phyloP scores from a whole-genome alignment of 2,113 vertebrate species.

The Choloepus hoffmanni region DNA sequence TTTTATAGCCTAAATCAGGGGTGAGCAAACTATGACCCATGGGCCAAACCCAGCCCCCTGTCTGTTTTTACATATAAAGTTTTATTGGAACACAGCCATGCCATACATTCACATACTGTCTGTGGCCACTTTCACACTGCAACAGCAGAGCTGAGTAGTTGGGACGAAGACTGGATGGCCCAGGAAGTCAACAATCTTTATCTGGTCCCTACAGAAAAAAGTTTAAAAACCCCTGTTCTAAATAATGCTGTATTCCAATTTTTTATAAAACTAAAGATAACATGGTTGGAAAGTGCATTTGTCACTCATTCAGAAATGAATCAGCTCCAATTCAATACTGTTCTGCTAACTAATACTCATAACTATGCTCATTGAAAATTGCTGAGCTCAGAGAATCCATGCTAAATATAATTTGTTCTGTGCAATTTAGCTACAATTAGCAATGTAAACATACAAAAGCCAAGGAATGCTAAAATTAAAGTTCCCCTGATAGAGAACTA shows the following conservation, averaged over 20 bases:
- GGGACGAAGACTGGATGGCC: background rate
- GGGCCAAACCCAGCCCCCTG: background rate
- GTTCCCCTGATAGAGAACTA: background rate
- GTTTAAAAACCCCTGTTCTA: background rate
- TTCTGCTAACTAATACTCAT: constrained; percentile 57
- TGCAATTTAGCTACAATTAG: background rate
- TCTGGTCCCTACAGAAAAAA: background rate
- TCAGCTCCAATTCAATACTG: constrained; percentile 19
- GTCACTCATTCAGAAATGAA: constrained; percentile 57
- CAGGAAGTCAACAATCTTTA: background rate
- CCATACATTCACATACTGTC: background rate
- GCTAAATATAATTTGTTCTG: constrained; percentile 28
- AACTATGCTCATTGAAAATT: background rate
- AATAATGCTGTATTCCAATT: constrained; percentile 24
- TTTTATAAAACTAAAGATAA: constrained; percentile 34
- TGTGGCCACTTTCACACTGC: background rate
- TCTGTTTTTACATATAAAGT: constrained; percentile 29
- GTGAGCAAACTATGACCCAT: background rate
- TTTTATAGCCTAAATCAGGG: background rate
- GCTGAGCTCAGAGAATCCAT: background rate
- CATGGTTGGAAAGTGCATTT: constrained; percentile 13
- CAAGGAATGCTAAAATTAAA: constrained; percentile 36
- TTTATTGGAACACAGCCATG: background rate
- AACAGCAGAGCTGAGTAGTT: background rate
- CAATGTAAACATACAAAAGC: constrained; percentile 15